Evolutionary conservation across 2,888 invertebrate genomes (phyloP), one percentile per base, ranked within the genome.

Genomic region (Drosophila gaucha): DNA sequence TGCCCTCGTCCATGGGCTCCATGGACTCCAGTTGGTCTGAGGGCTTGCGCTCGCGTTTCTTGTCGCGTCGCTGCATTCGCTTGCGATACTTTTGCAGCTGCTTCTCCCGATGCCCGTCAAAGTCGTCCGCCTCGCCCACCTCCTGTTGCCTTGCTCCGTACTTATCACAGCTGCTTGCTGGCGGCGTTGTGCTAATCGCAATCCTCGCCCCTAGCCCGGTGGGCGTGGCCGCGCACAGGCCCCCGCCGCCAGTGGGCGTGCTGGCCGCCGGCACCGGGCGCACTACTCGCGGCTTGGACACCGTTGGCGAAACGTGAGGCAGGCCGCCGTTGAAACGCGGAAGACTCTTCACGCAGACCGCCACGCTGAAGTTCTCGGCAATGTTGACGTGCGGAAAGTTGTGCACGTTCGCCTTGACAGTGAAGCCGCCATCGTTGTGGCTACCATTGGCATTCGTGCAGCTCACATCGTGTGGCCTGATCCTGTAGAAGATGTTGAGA

Each of bases 281-380:
- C 31, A 30, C 38, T 22, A 56, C 26, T 0, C 73, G 46, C 10
- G 65, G 46, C 73, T 68, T 64, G 30, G 69, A 30, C 3, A 69
- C 39, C 16, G 59, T 8, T 3, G 80, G 55, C 20, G 85, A 80
- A 30, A 91, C 92, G 20, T 92, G 91, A 6, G 97, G 97, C 79
- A 96, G 94, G 41, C 94, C 94, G 30, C 94, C 94, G 67, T 95
- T 94, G 79, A 95, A 93, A 38, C 97, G 93, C 22, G 97, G 97
- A 80, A 97, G 92, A 91, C 94, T 95, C 90, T 94, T 93, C 55
- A 95, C 92, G 28, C 93, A 92, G 50, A 95, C 93, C 69, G 90
- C 89, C 18, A 91, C 83, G 68, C 90, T 89, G 51, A 89, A 89
- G 74, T 86, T 90, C 62, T 92, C 92, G 49, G 90, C 86, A 56